Evolutionary conservation across 2,797 vertebrate genomes (phyloP).

Genomic region (Staurois parvus): DNA sequence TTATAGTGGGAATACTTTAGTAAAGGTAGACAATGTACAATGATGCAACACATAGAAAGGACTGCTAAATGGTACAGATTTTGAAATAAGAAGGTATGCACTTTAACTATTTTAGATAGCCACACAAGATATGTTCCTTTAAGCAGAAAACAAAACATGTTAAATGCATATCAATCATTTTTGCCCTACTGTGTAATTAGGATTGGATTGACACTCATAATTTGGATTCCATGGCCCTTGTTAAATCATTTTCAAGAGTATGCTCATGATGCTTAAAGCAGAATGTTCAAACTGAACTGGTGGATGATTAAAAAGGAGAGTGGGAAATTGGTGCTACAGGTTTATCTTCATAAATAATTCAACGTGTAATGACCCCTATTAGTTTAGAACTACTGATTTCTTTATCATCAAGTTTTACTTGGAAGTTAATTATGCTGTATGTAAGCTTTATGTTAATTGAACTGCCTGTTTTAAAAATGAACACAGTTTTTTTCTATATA

Average conservation of each 20-base stretch:
- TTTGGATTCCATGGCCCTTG: not conserved
- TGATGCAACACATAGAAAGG: too few species aligned
- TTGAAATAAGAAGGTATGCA: too few species aligned
- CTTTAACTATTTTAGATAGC: not conserved
- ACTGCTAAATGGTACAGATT: too few species aligned
- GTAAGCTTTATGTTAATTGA: not conserved
- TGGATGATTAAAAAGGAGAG: not conserved
- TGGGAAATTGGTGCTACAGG: not conserved
- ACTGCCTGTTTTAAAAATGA: not conserved
- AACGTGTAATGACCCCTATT: slow-evolving; percentile 23
- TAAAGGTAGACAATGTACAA: too few species aligned
- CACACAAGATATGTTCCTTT: not conserved
- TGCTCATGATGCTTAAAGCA: not conserved
- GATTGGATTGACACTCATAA: not conserved
- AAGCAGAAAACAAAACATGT: not conserved
- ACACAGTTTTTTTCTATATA: too few species aligned
- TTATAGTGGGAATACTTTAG: too few species aligned
- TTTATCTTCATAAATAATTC: not conserved
- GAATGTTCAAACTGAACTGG: not conserved
- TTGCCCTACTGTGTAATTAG: not conserved
- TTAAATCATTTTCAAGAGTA: too few species aligned
- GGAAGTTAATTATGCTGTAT: slow-evolving; percentile 17
- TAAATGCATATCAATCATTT: not conserved
- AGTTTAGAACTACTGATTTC: slow-evolving; percentile 3
- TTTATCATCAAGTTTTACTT: not conserved